Conservation (phyloP, 2,797 vertebrate species). For the Sebastes kiyomatsui region DNA sequence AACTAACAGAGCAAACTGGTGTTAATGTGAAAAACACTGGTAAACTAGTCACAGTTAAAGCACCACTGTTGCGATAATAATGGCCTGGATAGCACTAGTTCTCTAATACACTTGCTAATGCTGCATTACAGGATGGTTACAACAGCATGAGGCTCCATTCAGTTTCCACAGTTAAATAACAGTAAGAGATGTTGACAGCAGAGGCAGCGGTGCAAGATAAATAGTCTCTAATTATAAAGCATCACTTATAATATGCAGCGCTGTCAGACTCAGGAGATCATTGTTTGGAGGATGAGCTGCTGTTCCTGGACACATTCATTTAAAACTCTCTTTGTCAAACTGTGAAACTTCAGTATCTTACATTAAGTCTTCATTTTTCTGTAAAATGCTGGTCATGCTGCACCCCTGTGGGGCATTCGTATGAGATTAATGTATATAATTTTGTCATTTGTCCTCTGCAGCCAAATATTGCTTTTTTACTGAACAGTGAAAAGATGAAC, state of each 20-base stretch:
- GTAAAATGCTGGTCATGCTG: background rate
- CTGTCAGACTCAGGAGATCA: background rate
- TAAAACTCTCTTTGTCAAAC: background rate
- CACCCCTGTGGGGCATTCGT: too few species aligned
- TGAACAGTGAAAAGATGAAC: background rate
- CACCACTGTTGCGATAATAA: background rate
- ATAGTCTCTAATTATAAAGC: conserved; percentile 1
- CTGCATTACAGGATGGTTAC: background rate
- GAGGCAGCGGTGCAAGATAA: background rate
- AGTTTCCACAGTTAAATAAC: background rate
- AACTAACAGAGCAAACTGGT: background rate
- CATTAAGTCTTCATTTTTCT: background rate
- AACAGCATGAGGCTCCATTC: background rate
- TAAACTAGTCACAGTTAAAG: background rate
- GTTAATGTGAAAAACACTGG: background rate
- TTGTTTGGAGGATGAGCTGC: conserved; percentile 7
- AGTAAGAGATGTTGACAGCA: conserved; percentile 5
- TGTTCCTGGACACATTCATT: background rate
- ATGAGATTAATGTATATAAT: background rate
- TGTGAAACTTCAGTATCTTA: background rate
- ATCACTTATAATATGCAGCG: background rate
- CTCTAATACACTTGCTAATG: background rate
- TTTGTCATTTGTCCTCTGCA: background rate
- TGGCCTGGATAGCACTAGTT: background rate
- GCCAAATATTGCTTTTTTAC: background rate